Percentiles rank a stretch among this genome's conserved stretches.
phyloP scores from a whole-genome alignment of 2,113 vertebrate genomes.

The Pampusana beccarii region DNA sequence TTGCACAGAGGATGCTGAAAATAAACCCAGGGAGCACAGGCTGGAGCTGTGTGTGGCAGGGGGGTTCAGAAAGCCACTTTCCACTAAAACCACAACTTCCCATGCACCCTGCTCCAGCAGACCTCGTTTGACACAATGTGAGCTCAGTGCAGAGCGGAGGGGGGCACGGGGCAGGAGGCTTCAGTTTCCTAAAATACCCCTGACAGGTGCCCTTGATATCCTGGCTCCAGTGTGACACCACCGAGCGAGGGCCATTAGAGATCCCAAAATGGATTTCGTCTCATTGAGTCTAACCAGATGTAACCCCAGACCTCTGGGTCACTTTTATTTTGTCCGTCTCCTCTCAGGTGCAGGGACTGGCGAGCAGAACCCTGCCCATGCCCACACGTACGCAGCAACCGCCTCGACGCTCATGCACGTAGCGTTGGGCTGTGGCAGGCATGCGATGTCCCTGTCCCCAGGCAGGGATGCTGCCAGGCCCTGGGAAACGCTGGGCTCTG shows the following conservation, averaged over 20 bases:
- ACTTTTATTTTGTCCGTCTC: background rate
- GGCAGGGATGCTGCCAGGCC: accelerated
- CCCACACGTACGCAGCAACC: accelerated
- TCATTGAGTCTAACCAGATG: background rate
- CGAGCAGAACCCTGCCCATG: background rate
- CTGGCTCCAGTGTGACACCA: background rate
- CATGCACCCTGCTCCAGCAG: background rate
- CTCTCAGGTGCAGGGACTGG: background rate
- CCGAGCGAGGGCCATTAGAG: background rate
- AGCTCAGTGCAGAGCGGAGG: background rate
- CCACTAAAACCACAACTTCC: background rate
- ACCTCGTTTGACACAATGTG: background rate
- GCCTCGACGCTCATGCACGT: accelerated
- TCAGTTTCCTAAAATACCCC: constrained; percentile 30
- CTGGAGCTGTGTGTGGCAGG: background rate
- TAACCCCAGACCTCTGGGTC: background rate
- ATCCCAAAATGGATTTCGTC: constrained; percentile 5
- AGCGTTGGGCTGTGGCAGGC: background rate
- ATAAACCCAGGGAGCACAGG: background rate
- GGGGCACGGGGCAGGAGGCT: background rate
- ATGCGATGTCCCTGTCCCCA: background rate
- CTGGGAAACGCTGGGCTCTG: background rate
- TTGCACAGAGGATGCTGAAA: background rate
- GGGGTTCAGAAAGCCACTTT: background rate
- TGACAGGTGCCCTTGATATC: constrained; percentile 33